phyloP scores from a whole-genome alignment of 1,140 invertebrate species.

The Drosophila sp. region DNA sequence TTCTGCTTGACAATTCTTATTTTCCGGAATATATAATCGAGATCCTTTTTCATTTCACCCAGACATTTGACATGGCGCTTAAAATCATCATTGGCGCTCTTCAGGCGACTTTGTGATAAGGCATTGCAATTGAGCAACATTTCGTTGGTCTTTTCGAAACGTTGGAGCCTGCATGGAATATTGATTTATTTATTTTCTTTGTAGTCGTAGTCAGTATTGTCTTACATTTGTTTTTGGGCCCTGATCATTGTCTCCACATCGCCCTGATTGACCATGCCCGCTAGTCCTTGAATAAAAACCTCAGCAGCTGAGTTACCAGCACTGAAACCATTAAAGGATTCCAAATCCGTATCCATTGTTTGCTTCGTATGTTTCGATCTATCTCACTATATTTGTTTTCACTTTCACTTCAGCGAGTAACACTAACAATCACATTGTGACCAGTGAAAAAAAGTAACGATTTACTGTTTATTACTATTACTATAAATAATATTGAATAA shows the following conservation, averaged over 20 bases:
- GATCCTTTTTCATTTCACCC: slow-evolving; percentile 88
- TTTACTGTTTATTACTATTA: no score
- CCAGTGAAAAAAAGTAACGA: no score
- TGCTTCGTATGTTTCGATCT: not conserved
- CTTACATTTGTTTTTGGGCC: slow-evolving; percentile 96
- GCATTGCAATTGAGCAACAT: slow-evolving; percentile 98
- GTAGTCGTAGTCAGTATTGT: not conserved
- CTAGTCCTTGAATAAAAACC: slow-evolving; percentile 94
- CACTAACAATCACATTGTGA: no score
- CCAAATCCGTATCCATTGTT: slow-evolving; percentile 60
- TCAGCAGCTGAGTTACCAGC: slow-evolving; percentile 89
- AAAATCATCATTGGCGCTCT: slow-evolving; percentile 92
- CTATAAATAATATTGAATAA: no score
- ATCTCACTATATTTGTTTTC: not conserved
- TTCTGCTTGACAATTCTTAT: slow-evolving; percentile 91
- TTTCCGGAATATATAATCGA: slow-evolving; percentile 88
- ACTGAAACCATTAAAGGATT: slow-evolving; percentile 58
- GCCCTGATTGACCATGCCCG: slow-evolving; percentile 94
- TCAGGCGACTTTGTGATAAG: slow-evolving; percentile 90
- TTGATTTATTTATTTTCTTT: not conserved
- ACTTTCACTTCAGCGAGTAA: not conserved
- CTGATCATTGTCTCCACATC: slow-evolving; percentile 95
- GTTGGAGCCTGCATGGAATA: slow-evolving; percentile 89
- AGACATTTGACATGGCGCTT: slow-evolving; percentile 94
- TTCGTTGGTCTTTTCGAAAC: slow-evolving; percentile 98